Conservation (phyloP, 2,888 invertebrate species). For the Agonum fuliginosum region DNA sequence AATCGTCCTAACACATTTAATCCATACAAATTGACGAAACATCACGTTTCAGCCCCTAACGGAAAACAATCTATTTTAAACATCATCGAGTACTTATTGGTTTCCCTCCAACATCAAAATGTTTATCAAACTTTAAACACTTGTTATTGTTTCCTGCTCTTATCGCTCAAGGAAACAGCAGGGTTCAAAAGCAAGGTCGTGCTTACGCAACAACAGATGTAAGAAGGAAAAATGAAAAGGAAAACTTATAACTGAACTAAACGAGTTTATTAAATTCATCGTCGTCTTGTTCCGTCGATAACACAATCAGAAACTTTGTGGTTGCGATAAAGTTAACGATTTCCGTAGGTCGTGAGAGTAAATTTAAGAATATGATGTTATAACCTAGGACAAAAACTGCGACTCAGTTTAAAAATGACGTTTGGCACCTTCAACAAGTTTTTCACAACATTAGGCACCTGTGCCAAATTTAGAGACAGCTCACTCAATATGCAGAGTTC, state of each 20-base stretch:
- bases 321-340: conserved; percentile 1
- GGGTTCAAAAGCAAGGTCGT: neutral
- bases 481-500: conserved; percentile 48
- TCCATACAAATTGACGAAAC: conserved; percentile 21
- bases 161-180: neutral
- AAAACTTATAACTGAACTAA: too few relatives aligned
- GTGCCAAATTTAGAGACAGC: conserved; percentile 51
- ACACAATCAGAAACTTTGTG: neutral
- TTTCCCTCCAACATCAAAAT: neutral
- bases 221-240: conserved; percentile 8
- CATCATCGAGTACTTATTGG: neutral
- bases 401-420: conserved; percentile 28
- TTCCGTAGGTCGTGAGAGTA: neutral
- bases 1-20: conserved; percentile 8
- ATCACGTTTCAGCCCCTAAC: conserved; percentile 20
- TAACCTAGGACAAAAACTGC: conserved; percentile 28
- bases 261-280: conserved; percentile 17
- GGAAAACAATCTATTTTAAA: neutral
- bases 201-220: neutral
- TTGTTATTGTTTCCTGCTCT: conserved; percentile 13
- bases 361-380: neutral
- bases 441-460: conserved; percentile 44
- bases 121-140: neutral
- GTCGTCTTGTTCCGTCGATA: neutral
- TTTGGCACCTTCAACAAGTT: conserved; percentile 41